phyloP scores from a whole-genome alignment of 1,140 invertebrate species.

The Stratiolaelaps scimitus region DNA sequence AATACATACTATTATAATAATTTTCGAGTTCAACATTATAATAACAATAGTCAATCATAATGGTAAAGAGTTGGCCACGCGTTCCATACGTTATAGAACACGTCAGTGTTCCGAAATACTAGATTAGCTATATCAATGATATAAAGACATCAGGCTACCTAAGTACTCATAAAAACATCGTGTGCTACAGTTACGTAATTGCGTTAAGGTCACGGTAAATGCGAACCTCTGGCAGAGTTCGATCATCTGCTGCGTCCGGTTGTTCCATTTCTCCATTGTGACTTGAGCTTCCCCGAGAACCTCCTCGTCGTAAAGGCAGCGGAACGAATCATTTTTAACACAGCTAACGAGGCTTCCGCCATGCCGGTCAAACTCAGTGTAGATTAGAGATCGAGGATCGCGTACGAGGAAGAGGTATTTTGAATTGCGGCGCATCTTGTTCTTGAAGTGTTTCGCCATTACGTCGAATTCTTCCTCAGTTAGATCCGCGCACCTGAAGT shows the following conservation, averaged over 20 bases:
- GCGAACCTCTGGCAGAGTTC: slow-evolving; percentile 14
- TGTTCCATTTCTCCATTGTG: slow-evolving; percentile 18
- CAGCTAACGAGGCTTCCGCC: not conserved
- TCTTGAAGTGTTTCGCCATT: not conserved
- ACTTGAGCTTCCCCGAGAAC: not conserved
- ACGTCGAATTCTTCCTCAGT: not conserved
- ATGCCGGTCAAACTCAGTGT: not conserved
- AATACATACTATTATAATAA: no score
- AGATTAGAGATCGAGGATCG: slow-evolving; percentile 3
- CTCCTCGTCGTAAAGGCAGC: slow-evolving; percentile 15
- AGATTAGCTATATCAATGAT: no score
- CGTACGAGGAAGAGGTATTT: slow-evolving; percentile 18
- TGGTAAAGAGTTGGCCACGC: no score
- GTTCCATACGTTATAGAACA: no score
- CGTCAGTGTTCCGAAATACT: no score
- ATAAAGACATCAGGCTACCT: no score
- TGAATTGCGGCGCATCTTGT: not conserved
- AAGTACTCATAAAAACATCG: not conserved
- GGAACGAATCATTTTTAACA: not conserved
- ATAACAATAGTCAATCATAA: no score
- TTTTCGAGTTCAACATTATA: no score
- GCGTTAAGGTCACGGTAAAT: not conserved
- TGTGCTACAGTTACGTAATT: not conserved
- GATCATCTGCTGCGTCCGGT: not conserved
- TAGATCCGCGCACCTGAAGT: slow-evolving; percentile 4